Percentiles rank a stretch among this genome's conserved stretches.
Evolutionary conservation across 2,888 invertebrate species (phyloP).

Genomic region (Neoitamus cyanurus): DNA sequence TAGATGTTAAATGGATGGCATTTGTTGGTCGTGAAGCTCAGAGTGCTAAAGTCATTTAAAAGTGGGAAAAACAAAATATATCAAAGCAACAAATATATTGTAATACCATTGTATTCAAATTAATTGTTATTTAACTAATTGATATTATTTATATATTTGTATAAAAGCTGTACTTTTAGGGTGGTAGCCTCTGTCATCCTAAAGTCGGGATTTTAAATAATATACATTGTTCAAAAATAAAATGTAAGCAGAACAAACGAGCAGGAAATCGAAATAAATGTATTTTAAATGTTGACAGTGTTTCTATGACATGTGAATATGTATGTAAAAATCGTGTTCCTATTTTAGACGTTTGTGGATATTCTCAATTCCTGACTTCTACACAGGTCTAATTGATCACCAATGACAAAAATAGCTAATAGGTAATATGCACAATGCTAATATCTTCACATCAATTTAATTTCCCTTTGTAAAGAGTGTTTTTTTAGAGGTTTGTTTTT

Average conservation of each 20-base stretch:
- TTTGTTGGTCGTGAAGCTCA: not conserved
- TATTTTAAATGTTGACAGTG: constrained; percentile 53
- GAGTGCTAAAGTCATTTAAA: not conserved
- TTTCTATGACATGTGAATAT: not conserved
- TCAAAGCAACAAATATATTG: constrained; percentile 24
- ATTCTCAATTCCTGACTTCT: too few relatives aligned
- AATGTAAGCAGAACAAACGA: constrained; percentile 22
- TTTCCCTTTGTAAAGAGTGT: too few relatives aligned
- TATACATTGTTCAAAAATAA: constrained; percentile 17
- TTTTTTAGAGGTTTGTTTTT: too few relatives aligned
- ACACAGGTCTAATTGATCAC: too few relatives aligned
- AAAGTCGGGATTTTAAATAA: constrained; percentile 25
- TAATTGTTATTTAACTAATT: constrained; percentile 41
- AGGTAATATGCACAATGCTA: too few relatives aligned
- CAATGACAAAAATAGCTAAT: too few relatives aligned
- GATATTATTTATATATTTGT: constrained; percentile 44
- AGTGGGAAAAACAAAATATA: not conserved
- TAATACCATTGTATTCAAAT: constrained; percentile 37
- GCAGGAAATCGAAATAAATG: constrained; percentile 52
- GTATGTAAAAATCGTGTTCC: too few relatives aligned
- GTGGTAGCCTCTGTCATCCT: constrained; percentile 19
- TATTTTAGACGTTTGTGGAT: not conserved
- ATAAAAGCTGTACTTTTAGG: constrained; percentile 28
- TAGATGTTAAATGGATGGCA: not conserved
- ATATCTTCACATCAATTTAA: too few relatives aligned